phyloP scores from a whole-genome alignment of 2,888 invertebrate genomes.

The Tanytarsus gracilentus region DNA sequence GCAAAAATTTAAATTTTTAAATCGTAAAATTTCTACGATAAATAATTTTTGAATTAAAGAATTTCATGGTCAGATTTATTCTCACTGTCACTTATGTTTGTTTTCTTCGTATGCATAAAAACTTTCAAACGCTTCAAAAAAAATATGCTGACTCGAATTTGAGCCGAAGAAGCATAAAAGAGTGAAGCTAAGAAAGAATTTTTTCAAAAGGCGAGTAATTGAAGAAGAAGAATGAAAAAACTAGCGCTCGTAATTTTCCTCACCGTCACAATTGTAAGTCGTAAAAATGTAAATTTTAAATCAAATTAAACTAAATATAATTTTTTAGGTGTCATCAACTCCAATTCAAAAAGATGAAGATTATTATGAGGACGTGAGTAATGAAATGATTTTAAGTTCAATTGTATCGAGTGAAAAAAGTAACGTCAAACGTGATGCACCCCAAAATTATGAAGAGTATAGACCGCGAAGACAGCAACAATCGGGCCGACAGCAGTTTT shows the following conservation, averaged over 20 bases:
- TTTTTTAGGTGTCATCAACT: neutral
- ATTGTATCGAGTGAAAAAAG: neutral
- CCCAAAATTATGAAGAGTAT: neutral
- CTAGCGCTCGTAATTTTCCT: no score
- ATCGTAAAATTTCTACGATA: no score
- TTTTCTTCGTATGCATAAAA: neutral
- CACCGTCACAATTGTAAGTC: neutral
- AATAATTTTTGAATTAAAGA: neutral
- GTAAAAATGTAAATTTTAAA: neutral
- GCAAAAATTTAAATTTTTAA: no score
- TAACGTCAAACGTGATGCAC: conserved; percentile 5
- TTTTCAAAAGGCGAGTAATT: no score
- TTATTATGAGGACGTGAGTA: neutral
- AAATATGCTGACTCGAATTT: no score
- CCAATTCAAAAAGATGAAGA: no score
- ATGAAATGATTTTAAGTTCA: neutral
- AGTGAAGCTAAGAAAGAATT: no score
- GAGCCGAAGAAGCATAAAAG: no score
- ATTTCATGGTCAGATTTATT: neutral
- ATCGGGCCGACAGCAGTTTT: conserved; percentile 8
- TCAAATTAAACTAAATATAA: no score
- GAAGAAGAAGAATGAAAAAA: no score
- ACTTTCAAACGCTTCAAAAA: neutral
- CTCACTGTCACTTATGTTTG: no score
- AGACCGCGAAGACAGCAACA: neutral